Conservation (phyloP, 2,888 invertebrate genomes). For the Patella ulyssiponensis region DNA sequence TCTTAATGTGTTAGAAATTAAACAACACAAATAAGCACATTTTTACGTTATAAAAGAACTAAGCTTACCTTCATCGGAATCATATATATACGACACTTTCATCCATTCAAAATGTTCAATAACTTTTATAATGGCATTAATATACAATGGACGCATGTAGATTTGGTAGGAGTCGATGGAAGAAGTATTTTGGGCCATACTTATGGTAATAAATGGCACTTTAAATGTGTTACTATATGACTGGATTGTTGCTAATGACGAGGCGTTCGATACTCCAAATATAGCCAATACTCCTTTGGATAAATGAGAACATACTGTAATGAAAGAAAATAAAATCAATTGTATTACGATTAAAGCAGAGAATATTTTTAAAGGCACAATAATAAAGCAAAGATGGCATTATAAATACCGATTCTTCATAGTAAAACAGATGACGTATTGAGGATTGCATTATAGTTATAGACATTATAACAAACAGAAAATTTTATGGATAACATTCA, state of each 20-base stretch:
- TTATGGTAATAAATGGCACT: conserved; percentile 57
- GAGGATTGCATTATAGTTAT: no score
- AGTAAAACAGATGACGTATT: no score
- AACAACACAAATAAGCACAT: not conserved
- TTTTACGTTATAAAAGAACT: not conserved
- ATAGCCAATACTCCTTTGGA: conserved; percentile 51
- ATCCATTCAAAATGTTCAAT: conserved; percentile 43
- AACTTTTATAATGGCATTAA: conserved; percentile 44
- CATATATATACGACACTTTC: conserved; percentile 44
- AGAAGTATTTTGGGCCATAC: conserved; percentile 53
- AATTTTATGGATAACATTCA: no score
- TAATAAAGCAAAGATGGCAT: no score
- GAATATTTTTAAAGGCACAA: no score
- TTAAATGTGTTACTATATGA: conserved; percentile 58
- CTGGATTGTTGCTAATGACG: conserved; percentile 54
- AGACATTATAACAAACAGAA: no score
- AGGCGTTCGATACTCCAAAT: conserved; percentile 54
- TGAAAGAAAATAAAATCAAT: conserved; percentile 15
- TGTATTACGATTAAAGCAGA: no score
- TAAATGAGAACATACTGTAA: conserved; percentile 56
- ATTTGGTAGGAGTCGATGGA: conserved; percentile 40
- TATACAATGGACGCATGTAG: conserved; percentile 47
- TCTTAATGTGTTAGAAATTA: not conserved
- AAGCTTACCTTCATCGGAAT: conserved; percentile 46
- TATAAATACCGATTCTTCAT: no score